Base-by-base conservation (phyloP, 2,113 vertebrate genomes). In the Channa maculata region DNA sequence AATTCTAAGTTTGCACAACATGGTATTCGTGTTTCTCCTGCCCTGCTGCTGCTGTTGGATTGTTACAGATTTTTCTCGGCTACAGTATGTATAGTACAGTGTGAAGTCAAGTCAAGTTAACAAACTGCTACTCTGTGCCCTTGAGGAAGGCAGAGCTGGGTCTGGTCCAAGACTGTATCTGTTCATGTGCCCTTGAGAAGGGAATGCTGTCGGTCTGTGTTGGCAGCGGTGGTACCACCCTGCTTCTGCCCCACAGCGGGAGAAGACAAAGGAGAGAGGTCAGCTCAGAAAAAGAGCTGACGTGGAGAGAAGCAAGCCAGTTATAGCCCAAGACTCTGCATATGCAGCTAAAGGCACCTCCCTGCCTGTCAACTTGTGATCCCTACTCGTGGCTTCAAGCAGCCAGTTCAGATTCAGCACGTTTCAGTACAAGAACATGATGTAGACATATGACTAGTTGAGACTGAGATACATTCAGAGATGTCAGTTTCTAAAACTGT, bases 251-350 rank as follows among this genome's bases (percentile, higher is more conserved):
- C 77, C 79, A 77, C 81, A 72, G 77, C 74, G 14, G 76, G 82
- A 80, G 63, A 53, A 64, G 59, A 84, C 65, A 76, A 67, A 75
- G 65, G 70, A 76, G 72, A 79, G 79, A 82, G 87, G 87, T 88
- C 86, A 86, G 62, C 60, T 76, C 65, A 52, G 76, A 69, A 82
- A 89, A 91, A 89, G 52, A 63, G 86, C 89, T 92, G 87, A 91
- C 84, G 66, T 57, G 49, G 75, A 65, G 77, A 71, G 79, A 90
- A 91, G 85, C 63, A 68, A 77, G 68, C 63, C 57, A 34, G 65
- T 82, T 86, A 80, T 73, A 82, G 54, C 66, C 71, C 50, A 10
- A 33, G 62, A 77, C 76, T 82, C 61, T 86, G 87, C 86, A 78
- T 83, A 80, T 83, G 73, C 76, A 84, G 82, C 86, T 85, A 59